phyloP scores from a whole-genome alignment of 1,140 invertebrate species.

The Leptinotarsa texana region DNA sequence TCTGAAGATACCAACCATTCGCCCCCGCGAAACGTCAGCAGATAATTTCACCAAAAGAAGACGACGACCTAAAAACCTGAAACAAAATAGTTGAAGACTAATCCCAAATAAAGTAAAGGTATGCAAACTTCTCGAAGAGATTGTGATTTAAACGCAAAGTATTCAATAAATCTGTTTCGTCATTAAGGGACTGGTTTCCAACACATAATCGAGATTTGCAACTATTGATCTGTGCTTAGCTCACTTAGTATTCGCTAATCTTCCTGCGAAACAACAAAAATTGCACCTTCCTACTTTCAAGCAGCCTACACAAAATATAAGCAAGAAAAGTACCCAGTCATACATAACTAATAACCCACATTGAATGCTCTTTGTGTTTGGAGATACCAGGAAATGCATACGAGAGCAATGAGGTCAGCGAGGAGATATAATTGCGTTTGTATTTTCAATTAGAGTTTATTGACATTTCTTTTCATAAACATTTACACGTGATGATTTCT shows the following conservation, averaged over 20 bases:
- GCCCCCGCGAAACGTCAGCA: too few species aligned
- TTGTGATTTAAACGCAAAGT: too few species aligned
- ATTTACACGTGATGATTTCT: neutral
- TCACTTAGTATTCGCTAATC: neutral
- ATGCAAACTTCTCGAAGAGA: too few species aligned
- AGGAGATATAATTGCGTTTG: neutral
- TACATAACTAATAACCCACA: slow-evolving; percentile 6
- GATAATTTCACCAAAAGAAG: too few species aligned
- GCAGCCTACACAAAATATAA: neutral
- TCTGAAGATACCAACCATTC: too few species aligned
- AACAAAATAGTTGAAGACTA: too few species aligned
- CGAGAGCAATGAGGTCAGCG: neutral
- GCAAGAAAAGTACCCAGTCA: neutral
- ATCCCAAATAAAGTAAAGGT: too few species aligned
- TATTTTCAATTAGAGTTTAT: neutral
- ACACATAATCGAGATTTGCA: too few species aligned
- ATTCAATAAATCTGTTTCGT: too few species aligned
- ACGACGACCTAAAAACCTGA: too few species aligned
- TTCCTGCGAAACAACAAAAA: neutral
- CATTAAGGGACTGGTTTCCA: too few species aligned
- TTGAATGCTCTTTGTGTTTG: neutral
- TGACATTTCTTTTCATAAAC: neutral
- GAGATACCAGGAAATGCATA: neutral
- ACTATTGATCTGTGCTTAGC: neutral
- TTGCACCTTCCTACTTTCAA: slow-evolving; percentile 3